Evolutionary conservation across 2,113 vertebrate species (phyloP), one percentile per base, ranked within the genome.

Genomic region (Typhlomys cinereus): DNA sequence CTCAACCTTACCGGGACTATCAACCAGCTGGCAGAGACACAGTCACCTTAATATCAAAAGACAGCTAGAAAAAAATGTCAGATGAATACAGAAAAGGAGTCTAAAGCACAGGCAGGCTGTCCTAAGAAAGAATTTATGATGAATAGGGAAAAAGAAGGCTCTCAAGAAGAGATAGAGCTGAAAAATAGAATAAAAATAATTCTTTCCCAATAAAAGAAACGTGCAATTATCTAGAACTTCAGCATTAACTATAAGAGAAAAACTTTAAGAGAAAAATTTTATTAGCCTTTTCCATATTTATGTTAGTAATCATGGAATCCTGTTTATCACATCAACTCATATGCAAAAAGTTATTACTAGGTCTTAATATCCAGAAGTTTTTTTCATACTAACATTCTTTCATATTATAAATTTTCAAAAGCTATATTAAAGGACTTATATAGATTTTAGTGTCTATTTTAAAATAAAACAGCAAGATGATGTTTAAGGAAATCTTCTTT

Each of bases 371-470:
- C 31, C 9, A n/a, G 20, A 52, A 61, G 69, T 15, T 20, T 59
- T 93, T 90, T 34, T 64, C 27, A 90, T 90, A 92, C 17, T 62
- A 88, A 82, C 85, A 69, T 64, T 90, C 87, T 92, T 88, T 18
- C 29, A 69, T 82, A 64, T 61, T 75, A 2, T 67, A 93, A 52
- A 85, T 90, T 73, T 66, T 74, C 4, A 70, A 85, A 84, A 62
- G 87, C 14, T 41, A 31, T 84, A 62, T 70, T 71, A 75, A 27
- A 94, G 12, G n/a, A 18, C 36, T 88, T 73, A 83, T n/a, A 74
- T 5, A 86, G 31, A 80, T 75, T 92, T 94, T 90, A 93, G 90
- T n/a, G n/a, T 86, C 91, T 93, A 29, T 91, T 59, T 25, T 25
- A 67, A 87, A 87, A 50, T 67, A 76, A 91, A 94, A 93, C 4